Percentiles rank a stretch among this genome's conserved stretches.
These are phyloP conservation scores for Homarus gammarus DNA, from an alignment of 2,888 invertebrate genomes.

Conservation along the genomic window DNA sequence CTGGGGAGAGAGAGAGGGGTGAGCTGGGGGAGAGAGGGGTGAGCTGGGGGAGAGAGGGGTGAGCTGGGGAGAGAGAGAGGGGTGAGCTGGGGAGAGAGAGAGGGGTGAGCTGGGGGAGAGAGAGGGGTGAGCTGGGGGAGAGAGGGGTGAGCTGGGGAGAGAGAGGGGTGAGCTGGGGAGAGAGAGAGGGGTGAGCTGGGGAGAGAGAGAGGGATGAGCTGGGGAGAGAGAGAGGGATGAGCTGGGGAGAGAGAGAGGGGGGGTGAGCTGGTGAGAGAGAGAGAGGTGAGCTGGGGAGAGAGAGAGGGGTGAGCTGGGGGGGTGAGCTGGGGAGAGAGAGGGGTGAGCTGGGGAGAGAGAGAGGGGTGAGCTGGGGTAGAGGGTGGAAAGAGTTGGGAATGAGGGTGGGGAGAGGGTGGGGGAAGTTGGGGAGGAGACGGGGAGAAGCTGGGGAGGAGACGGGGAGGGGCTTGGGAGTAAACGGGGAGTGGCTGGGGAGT, in stretches of 20 bases:
- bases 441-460: no score
- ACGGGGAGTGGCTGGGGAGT: no score
- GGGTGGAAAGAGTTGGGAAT: no score
- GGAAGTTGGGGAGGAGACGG: no score
- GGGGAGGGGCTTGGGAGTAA: no score
- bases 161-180: background rate
- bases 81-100: background rate
- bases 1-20: conserved; percentile 1
- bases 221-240: background rate
- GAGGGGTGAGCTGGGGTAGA: no score
- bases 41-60: background rate
- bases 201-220: background rate
- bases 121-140: background rate
- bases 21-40: background rate
- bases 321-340: no score
- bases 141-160: background rate
- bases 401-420: no score
- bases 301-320: background rate
- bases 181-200: background rate
- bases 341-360: background rate
- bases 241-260: background rate
- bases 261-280: no score
- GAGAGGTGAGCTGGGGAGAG: background rate
- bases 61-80: background rate
- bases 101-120: background rate